Evolutionary conservation across 2,113 vertebrate genomes (phyloP).

Genomic region (Zosterops borbonicus): DNA sequence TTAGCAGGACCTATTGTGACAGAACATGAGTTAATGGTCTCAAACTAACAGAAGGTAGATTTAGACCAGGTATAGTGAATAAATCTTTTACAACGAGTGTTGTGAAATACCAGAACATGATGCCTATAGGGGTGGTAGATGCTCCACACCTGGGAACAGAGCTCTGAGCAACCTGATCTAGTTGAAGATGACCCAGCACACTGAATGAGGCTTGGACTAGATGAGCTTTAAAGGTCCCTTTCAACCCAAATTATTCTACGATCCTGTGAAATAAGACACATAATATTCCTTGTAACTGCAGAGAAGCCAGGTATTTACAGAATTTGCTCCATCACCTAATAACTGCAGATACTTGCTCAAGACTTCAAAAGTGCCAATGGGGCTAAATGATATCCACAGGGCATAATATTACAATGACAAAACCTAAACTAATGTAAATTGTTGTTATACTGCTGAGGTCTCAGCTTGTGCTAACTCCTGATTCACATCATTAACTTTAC

Average conservation of each 20-base stretch:
- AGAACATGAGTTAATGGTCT: not conserved
- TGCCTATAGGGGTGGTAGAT: too few relatives aligned
- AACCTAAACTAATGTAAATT: not conserved
- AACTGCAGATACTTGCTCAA: not conserved
- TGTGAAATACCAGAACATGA: not conserved
- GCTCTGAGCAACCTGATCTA: not conserved
- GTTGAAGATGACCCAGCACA: not conserved
- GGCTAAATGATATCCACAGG: not conserved
- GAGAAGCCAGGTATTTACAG: not conserved
- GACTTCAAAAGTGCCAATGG: not conserved
- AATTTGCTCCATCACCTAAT: not conserved
- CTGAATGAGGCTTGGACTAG: not conserved
- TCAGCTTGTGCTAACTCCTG: not conserved
- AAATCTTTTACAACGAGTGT: not conserved
- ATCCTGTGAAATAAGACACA: not conserved
- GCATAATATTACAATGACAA: not conserved
- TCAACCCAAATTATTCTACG: not conserved
- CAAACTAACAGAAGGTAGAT: not conserved
- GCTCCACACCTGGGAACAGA: not conserved
- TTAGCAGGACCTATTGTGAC: not conserved
- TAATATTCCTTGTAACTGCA: not conserved
- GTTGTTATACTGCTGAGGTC: not conserved
- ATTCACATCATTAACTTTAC: constrained; percentile 28
- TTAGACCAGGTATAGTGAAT: not conserved
- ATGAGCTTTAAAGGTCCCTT: not conserved